Base-by-base conservation (phyloP, 2,888 invertebrate species). In the Phalangium opilio region DNA sequence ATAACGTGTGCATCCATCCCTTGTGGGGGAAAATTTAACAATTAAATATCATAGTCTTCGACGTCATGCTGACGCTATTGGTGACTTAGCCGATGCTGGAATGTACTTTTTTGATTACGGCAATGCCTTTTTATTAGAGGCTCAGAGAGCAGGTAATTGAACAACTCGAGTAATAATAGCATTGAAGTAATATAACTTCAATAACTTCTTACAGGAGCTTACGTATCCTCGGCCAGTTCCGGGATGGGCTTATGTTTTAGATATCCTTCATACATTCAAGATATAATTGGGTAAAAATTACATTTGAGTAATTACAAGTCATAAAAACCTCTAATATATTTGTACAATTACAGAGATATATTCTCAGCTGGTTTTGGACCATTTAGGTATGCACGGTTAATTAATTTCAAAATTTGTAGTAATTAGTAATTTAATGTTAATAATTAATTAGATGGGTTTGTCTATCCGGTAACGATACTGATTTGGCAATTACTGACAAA, bases 331-430 rank as follows among this genome's bases (percentile, higher is more conserved):
- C n/a, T n/a, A n/a, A 27, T 7, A 27, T 27, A 12, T 36, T 32
- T 27, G 43, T 47, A 41, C 43, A 36, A 47, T 55, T 57, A 12
- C 57, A 70, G 70, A 2, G 75, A 76, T 56, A 74, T 76, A 36
- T 76, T 76, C 62, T 75, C 75, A 1, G 63, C 76, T 45, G 76
- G 76, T n/a, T 77, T 77, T 60, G 76, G 76, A 10, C 76, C 76
- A 2, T 77, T 76, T 58, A 61, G 65, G 66, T 64, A 55, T 41
- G 21, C 3, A 11, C 19, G 11, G 10, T 3, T n/a, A 7, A 20
- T 17, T 18, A 10, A 7, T 40, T 19, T 19, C 41, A n/a, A n/a
- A 7, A 20, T 12, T 10, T 36, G 33, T 44, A 8, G 27, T 36
- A 36, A 10, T 12, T 12, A 8, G 17, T 36, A 36, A 1, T 27